Evolutionary conservation across 2,888 invertebrate genomes (phyloP).

Genomic region (Bedellia somnulentella): DNA sequence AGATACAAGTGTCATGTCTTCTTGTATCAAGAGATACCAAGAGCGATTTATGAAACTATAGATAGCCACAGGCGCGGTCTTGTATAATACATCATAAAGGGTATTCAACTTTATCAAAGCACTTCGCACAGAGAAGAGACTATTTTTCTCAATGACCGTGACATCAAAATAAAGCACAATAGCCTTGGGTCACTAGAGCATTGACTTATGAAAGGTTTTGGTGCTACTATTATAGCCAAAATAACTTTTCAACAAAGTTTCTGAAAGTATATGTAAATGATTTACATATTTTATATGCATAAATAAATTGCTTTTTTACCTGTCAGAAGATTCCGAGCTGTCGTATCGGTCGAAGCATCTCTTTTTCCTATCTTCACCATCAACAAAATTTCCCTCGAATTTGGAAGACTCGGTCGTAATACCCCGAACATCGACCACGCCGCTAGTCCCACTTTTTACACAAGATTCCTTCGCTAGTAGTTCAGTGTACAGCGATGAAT

Average conservation of each 20-base stretch:
- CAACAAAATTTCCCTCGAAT: conserved; percentile 26
- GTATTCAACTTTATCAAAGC: conserved; percentile 35
- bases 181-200: conserved; percentile 57
- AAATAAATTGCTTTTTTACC: conserved; percentile 56
- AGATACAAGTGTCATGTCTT: too few species aligned
- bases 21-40: too few species aligned
- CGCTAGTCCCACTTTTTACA: conserved; percentile 56
- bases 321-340: conserved; percentile 93
- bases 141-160: conserved; percentile 43
- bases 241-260: too few species aligned
- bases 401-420: conserved; percentile 23
- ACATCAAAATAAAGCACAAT: conserved; percentile 45
- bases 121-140: conserved; percentile 19
- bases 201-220: conserved; percentile 38
- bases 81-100: conserved; percentile 28
- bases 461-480: conserved; percentile 53
- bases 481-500: conserved; percentile 52
- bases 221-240: conserved; percentile 23
- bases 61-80: too few species aligned
- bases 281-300: neutral
- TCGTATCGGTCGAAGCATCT: conserved; percentile 90
- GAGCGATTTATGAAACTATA: too few species aligned
- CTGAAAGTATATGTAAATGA: too few species aligned
- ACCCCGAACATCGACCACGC: conserved; percentile 41
- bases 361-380: conserved; percentile 72